phyloP scores from a whole-genome alignment of 2,888 invertebrate species.

The Phengaris alcon region DNA sequence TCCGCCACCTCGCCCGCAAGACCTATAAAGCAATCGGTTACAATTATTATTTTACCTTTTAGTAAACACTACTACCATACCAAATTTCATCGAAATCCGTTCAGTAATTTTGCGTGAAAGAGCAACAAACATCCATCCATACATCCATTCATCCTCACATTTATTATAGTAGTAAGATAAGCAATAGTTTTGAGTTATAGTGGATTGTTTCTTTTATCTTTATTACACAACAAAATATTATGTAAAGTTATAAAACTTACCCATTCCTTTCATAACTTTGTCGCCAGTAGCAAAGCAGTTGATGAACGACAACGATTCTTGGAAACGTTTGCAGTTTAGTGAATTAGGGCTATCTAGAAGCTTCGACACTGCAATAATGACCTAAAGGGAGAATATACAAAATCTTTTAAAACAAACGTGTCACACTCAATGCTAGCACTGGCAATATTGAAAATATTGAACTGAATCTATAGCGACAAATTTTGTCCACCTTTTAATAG shows the following conservation, averaged over 20 bases:
- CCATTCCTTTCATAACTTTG: conserved; percentile 95
- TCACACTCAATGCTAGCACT: neutral
- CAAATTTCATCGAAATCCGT: no score
- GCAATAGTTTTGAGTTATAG: no score
- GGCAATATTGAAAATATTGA: no score
- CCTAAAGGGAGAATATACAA: conserved; percentile 64
- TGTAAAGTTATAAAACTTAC: conserved; percentile 52
- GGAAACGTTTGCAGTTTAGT: conserved; percentile 94
- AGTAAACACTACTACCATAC: no score
- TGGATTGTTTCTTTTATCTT: no score
- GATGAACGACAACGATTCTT: conserved; percentile 94
- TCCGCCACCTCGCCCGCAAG: conserved; percentile 95
- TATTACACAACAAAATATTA: neutral
- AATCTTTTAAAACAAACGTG: neutral
- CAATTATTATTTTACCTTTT: neutral
- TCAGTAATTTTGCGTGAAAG: no score
- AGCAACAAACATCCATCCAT: no score
- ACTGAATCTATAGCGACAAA: no score
- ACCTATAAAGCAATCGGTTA: conserved; percentile 61
- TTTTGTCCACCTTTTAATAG: no score
- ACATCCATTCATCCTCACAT: neutral
- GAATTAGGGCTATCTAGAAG: conserved; percentile 94
- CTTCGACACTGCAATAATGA: conserved; percentile 96
- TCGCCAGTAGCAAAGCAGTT: conserved; percentile 96
- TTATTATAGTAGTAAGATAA: neutral